Base-by-base conservation (phyloP, 2,888 invertebrate genomes). In the Neoitamus cyanurus region DNA sequence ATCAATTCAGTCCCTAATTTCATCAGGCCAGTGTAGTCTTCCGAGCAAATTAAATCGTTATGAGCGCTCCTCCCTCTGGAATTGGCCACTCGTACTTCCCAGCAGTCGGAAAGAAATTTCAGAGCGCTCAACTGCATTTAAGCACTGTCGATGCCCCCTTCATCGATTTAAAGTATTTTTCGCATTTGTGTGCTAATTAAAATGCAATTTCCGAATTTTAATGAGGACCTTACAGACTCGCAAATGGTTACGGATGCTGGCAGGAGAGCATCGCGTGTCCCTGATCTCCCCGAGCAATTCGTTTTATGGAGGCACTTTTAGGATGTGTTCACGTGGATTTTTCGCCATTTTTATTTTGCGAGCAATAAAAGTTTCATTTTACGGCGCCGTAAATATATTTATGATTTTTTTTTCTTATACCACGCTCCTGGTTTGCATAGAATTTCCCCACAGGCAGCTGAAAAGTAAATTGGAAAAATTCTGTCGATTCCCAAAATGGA, bases 291-390 rank as follows among this genome's bases (percentile, higher is more conserved):
- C 15, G 9, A 15, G 58, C 58, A 58, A 58, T 58, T 58, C 58
- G 6, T 20, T 25, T 58, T 25, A 58, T 58, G 9, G 25, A 20
- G 11, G 58, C 58, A 58, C 25, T 58, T 58, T 58, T 25, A 58
- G 58, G 58, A 7, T 58, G 25, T 58, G 58, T 58, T 58, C 58
- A 58, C 58, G 58, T 58, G 58, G 15, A 58, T 20, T 58, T 25
- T 15, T 20, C 58, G 58, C n/a, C 25, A 58, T 25, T 58, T 58
- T 58, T 58, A 15, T 58, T 48, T 58, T 58, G 15, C 25, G 9
- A 58, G 58, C 58, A 58, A 58, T 58, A 58, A 58, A 58, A 58
- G 25, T 58, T 58, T 58, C 58, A 58, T 58, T 58, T 58, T 58
- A 58, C 58, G 58, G 58, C 9, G 25, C 25, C 58, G 11, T 58